Evolutionary conservation across 1,140 invertebrate species (phyloP).

Genomic region (Cepaea nemoralis): DNA sequence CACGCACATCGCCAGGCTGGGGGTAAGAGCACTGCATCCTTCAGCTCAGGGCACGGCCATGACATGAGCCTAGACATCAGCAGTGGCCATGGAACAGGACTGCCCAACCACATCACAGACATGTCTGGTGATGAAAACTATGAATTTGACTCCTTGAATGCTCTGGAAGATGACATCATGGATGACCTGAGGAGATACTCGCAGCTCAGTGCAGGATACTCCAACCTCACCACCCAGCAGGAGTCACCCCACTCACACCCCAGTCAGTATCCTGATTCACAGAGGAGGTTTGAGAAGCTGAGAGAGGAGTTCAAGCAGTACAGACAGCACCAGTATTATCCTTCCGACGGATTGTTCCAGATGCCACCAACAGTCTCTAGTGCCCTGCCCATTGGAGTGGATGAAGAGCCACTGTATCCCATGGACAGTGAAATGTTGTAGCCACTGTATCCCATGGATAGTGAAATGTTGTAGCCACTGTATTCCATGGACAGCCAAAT

Average conservation of each 20-base stretch:
- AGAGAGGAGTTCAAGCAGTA: slow-evolving; percentile 95
- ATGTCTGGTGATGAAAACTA: slow-evolving; percentile 94
- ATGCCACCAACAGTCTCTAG: slow-evolving; percentile 22
- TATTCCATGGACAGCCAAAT: slow-evolving; percentile 67
- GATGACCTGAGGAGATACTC: slow-evolving; percentile 64
- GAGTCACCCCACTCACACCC: not conserved
- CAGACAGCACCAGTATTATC: slow-evolving; percentile 78
- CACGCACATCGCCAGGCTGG: slow-evolving; percentile 46
- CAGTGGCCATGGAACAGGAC: not conserved
- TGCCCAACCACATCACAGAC: slow-evolving; percentile 74
- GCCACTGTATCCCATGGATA: slow-evolving; percentile 60
- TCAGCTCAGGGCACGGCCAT: slow-evolving; percentile 55
- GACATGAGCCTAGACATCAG: slow-evolving; percentile 59
- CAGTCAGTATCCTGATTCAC: slow-evolving; percentile 67
- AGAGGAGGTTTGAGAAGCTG: slow-evolving; percentile 90
- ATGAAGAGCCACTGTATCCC: slow-evolving; percentile 45
- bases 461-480: slow-evolving; percentile 63
- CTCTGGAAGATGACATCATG: slow-evolving; percentile 65
- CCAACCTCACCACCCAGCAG: not conserved
- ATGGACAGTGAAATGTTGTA: slow-evolving; percentile 70
- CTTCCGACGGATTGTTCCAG: not conserved
- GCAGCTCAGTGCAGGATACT: slow-evolving; percentile 69
- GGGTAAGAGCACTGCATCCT: slow-evolving; percentile 45
- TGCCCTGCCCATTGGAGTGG: slow-evolving; percentile 30
- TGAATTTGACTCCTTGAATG: slow-evolving; percentile 83